A percentile compares a stretch with the other conserved stretches of the same genome.
Conservation (phyloP, 2,888 invertebrate genomes). For the Drosophila lacicola region DNA sequence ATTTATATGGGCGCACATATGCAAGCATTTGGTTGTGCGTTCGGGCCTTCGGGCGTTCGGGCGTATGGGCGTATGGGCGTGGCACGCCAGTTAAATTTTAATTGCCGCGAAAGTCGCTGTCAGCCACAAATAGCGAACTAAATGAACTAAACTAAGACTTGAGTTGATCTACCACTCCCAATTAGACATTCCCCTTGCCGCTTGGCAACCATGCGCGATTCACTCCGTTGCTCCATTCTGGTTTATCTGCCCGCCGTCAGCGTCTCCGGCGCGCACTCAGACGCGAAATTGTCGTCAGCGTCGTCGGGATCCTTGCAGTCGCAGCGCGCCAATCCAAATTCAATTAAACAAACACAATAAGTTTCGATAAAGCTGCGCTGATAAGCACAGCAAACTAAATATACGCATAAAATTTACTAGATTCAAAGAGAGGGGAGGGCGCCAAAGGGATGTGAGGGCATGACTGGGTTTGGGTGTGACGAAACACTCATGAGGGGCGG, state of each 20-base stretch:
- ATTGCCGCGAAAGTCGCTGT: constrained; percentile 56
- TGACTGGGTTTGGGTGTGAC: constrained; percentile 33
- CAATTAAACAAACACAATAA: constrained; percentile 85
- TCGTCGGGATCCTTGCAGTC: constrained; percentile 29
- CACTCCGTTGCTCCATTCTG: constrained; percentile 2
- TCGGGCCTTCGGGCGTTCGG: too few species aligned
- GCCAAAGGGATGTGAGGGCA: constrained; percentile 14
- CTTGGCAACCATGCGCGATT: background rate
- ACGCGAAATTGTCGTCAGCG: constrained; percentile 75
- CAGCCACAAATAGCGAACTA: constrained; percentile 54
- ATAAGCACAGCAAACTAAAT: constrained; percentile 82
- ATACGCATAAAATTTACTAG: constrained; percentile 77
- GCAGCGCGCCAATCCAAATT: constrained; percentile 81
- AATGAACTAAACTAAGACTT: constrained; percentile 78
- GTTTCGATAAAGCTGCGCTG: constrained; percentile 83
- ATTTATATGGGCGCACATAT: constrained; percentile 76
- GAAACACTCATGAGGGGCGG: constrained; percentile 42
- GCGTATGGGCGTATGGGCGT: constrained; percentile 47
- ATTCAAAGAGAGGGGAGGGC: constrained; percentile 11
- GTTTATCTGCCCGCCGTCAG: constrained; percentile 64
- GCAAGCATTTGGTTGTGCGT: constrained; percentile 49
- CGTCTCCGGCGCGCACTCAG: constrained; percentile 60
- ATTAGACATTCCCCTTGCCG: constrained; percentile 64
- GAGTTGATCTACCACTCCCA: constrained; percentile 75
- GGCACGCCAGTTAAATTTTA: constrained; percentile 74